These are phyloP conservation scores for Rhagonycha lutea DNA, from an alignment of 2,888 invertebrate genomes.

Conservation along the genomic window DNA sequence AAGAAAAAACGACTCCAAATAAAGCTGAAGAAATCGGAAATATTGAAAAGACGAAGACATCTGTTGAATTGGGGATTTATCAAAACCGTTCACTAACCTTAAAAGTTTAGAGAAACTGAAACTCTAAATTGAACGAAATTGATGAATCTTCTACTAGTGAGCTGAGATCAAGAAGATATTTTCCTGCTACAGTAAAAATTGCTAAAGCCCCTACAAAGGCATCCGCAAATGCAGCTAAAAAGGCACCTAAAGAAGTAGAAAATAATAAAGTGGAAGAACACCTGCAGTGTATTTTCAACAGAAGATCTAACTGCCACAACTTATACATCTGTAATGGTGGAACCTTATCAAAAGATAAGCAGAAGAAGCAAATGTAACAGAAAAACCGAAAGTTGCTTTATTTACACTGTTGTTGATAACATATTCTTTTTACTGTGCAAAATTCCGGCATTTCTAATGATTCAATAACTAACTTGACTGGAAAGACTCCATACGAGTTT, in stretches of 20 bases:
- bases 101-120: not conserved
- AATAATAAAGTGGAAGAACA: too few relatives aligned
- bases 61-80: not conserved
- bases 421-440: too few relatives aligned
- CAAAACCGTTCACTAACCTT: not conserved
- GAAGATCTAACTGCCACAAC: too few relatives aligned
- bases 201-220: not conserved
- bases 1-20: not conserved
- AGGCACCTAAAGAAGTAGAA: not conserved
- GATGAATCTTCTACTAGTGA: not conserved
- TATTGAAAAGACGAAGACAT: not conserved
- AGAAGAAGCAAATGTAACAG: slow-evolving; percentile 5
- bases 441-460: too few relatives aligned
- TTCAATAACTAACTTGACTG: too few relatives aligned
- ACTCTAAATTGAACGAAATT: not conserved
- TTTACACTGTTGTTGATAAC: slow-evolving; percentile 34
- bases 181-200: not conserved
- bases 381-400: slow-evolving; percentile 27
- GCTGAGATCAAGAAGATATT: not conserved
- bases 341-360: too few relatives aligned
- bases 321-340: too few relatives aligned
- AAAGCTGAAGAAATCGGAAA: not conserved
- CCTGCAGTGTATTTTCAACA: too few relatives aligned
- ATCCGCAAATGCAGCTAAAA: not conserved
- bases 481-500: not conserved